These are phyloP conservation scores for Buphagus erythrorhynchus DNA, from an alignment of 2,797 vertebrate species.

Conservation along the genomic window DNA sequence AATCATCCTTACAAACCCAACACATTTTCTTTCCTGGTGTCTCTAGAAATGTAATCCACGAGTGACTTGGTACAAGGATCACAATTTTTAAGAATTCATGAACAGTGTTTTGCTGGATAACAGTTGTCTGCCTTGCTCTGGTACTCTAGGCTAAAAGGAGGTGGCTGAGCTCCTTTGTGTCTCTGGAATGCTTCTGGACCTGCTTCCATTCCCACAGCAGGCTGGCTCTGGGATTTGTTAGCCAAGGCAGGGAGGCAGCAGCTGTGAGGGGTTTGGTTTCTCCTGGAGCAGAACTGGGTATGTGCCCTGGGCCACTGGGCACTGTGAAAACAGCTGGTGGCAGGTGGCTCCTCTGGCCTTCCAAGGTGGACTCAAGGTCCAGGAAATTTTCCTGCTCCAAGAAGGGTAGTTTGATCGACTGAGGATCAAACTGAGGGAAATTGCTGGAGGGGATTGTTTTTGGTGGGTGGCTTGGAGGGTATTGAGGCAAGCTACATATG, in stretches of 20 bases:
- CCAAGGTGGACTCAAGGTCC: not conserved
- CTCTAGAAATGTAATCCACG: not conserved
- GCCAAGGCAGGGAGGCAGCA: not conserved
- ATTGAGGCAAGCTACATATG: not conserved
- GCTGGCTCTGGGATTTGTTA: not conserved
- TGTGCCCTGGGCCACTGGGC: not conserved
- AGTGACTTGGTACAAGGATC: not conserved
- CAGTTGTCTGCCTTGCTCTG: rapidly evolving
- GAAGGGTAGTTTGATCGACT: not conserved
- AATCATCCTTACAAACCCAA: not conserved
- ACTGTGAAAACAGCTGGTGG: not conserved
- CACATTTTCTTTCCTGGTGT: not conserved
- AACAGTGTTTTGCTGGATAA: not conserved
- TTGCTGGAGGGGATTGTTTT: not conserved
- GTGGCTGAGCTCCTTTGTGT: not conserved
- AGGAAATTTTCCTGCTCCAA: not conserved
- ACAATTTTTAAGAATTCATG: not conserved
- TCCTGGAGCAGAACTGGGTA: not conserved
- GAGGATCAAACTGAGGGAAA: no score
- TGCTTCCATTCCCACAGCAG: not conserved
- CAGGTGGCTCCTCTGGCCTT: not conserved
- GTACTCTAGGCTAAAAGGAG: not conserved
- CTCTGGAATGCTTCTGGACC: not conserved
- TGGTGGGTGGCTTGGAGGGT: not conserved
- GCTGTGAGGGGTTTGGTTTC: not conserved